Evolutionary conservation across 2,888 invertebrate genomes (phyloP).

Genomic region (Drosophila mimetica): DNA sequence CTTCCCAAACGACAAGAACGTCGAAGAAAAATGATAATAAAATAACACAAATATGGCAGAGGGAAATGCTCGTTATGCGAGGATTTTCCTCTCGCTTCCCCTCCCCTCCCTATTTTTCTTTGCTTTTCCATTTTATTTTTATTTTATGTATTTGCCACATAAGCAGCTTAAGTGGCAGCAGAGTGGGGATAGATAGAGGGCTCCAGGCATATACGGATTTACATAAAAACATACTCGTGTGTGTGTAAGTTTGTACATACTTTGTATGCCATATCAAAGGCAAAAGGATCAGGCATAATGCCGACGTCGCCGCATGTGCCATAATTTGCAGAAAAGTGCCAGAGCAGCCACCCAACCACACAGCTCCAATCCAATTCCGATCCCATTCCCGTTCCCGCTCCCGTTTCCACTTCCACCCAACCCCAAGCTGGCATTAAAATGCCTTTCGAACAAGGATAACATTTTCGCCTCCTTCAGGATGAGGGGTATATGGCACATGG

Average conservation of each 20-base stretch:
- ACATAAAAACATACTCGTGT: constrained; percentile 33
- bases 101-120: neutral
- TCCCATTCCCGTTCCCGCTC: constrained; percentile 4
- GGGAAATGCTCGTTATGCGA: constrained; percentile 77
- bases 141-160: constrained; percentile 79
- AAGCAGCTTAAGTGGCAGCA: constrained; percentile 79
- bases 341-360: constrained; percentile 35
- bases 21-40: constrained; percentile 79
- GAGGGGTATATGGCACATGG: constrained; percentile 35
- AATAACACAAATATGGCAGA: constrained; percentile 82
- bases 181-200: constrained; percentile 18
- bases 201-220: constrained; percentile 25
- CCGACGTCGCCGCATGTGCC: constrained; percentile 75
- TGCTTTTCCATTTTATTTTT: constrained; percentile 59
- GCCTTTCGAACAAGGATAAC: constrained; percentile 68
- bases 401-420: constrained; percentile 8
- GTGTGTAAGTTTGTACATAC: constrained; percentile 18
- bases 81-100: constrained; percentile 53
- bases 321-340: constrained; percentile 79
- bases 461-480: constrained; percentile 46
- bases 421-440: constrained; percentile 34
- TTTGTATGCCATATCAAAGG: constrained; percentile 64
- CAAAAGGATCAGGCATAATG: constrained; percentile 77
- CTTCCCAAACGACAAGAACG: constrained; percentile 5
- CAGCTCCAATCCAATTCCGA: constrained; percentile 13